phyloP scores from a whole-genome alignment of 2,888 invertebrate genomes.

The Lasioglossum figueresi region DNA sequence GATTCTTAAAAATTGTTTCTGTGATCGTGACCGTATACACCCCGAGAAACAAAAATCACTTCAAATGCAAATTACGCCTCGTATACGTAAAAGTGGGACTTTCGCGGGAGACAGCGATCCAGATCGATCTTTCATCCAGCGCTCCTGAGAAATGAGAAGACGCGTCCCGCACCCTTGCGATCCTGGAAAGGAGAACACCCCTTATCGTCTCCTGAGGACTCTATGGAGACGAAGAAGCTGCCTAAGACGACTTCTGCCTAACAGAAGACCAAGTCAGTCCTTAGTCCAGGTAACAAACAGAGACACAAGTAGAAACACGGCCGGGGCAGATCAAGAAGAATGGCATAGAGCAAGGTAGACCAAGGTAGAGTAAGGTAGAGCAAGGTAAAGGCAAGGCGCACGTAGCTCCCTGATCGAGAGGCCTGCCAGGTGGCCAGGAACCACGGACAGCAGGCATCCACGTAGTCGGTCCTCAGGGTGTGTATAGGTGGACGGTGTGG shows the following conservation, averaged over 20 bases:
- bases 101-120: too few species aligned
- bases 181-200: too few species aligned
- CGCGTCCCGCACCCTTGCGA: too few species aligned
- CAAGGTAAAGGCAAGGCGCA: background rate
- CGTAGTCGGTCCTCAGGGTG: constrained; percentile 31
- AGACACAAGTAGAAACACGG: constrained; percentile 3
- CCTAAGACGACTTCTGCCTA: background rate
- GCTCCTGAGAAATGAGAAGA: too few species aligned
- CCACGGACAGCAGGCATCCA: constrained; percentile 15
- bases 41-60: background rate
- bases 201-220: background rate
- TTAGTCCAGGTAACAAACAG: background rate
- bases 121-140: too few species aligned
- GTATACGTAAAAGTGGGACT: too few species aligned
- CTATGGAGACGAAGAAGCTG: background rate
- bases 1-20: background rate
- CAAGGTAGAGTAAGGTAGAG: background rate
- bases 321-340: background rate
- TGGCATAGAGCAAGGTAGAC: background rate
- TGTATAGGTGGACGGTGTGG: constrained; percentile 50
- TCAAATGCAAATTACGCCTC: too few species aligned
- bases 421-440: constrained; percentile 44
- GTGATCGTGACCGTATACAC: background rate
- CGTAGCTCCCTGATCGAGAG: constrained; percentile 25
- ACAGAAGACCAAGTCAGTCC: constrained; percentile 4